Evolutionary conservation across 2,797 vertebrate genomes (phyloP).

Genomic region (Peromyscus aztecus): DNA sequence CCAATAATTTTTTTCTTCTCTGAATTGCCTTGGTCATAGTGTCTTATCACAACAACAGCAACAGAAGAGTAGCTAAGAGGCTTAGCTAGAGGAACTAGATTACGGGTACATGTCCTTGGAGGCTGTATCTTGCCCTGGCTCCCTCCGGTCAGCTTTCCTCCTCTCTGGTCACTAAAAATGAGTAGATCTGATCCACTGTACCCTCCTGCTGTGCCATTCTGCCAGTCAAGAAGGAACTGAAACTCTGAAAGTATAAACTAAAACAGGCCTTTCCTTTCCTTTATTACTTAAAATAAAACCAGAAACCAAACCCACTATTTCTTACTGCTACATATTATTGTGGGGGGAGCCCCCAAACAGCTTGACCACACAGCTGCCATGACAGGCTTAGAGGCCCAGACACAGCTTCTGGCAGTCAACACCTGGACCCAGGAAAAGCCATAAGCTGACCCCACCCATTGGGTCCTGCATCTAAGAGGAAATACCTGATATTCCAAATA

Average conservation of each 20-base stretch:
- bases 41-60: neutral
- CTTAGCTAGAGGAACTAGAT: neutral
- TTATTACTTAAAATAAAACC: neutral
- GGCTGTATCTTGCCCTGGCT: neutral
- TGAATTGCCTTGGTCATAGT: neutral
- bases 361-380: too few species aligned
- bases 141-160: neutral
- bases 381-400: too few species aligned
- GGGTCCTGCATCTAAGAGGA: too few species aligned
- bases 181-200: neutral
- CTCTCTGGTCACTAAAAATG: neutral
- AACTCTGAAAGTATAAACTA: neutral
- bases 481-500: too few species aligned
- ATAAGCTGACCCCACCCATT: too few species aligned
- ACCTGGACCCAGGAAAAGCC: too few species aligned
- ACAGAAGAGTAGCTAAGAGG: neutral
- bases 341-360: too few species aligned
- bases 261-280: neutral
- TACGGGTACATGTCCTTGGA: too few species aligned
- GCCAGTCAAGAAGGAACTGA: neutral
- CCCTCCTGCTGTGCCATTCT: neutral
- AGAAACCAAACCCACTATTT: neutral
- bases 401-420: too few species aligned
- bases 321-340: neutral
- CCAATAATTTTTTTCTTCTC: neutral